These are phyloP conservation scores for Pangasius macronema DNA, from an alignment of 2,797 vertebrate species.

Conservation along the genomic window DNA sequence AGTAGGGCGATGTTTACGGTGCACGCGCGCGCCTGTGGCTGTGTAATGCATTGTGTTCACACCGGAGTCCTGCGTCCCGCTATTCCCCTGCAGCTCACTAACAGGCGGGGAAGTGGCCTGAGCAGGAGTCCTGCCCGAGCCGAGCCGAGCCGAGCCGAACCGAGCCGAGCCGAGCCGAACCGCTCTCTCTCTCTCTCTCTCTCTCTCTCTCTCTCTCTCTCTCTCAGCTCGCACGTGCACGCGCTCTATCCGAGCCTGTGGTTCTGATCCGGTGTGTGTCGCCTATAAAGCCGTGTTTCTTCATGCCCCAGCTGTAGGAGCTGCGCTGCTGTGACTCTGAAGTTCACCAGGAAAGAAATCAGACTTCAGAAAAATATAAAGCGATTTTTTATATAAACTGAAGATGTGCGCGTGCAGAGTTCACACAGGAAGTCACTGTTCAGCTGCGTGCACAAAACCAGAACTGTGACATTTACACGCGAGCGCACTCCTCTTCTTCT, in stretches of 20 bases:
- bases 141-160: neutral
- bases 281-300: neutral
- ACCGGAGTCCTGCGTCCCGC: neutral
- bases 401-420: neutral
- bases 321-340: neutral
- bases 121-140: neutral
- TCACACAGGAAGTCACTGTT: neutral
- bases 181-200: neutral
- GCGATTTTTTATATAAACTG: neutral
- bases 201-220: neutral
- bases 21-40: neutral
- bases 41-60: neutral
- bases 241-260: neutral
- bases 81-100: neutral
- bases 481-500: neutral
- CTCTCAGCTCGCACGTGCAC: neutral
- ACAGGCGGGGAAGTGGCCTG: neutral
- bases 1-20: constrained; percentile 34
- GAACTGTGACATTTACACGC: neutral
- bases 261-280: neutral
- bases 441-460: neutral
- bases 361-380: neutral
- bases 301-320: neutral
- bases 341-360: neutral
- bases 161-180: neutral